A percentile compares a stretch with the other conserved stretches of the same genome.
These are phyloP conservation scores for Luperina nickerlii DNA, from an alignment of 2,888 invertebrate genomes.

Conservation along the genomic window DNA sequence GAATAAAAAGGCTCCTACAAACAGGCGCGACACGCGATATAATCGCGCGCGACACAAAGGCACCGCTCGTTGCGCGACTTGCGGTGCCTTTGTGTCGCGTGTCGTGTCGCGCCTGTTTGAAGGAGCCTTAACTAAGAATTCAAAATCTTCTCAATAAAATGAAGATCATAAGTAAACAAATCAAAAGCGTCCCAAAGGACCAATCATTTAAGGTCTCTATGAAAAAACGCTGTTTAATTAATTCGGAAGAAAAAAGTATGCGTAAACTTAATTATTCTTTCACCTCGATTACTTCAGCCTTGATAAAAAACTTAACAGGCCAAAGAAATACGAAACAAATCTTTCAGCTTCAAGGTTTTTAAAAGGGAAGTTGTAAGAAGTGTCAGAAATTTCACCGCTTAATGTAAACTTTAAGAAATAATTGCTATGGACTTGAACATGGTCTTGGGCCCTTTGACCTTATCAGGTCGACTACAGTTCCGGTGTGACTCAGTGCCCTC, in stretches of 20 bases:
- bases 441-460: constrained; percentile 60
- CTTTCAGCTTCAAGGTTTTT: constrained; percentile 35
- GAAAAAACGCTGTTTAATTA: neutral
- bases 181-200: neutral
- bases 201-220: neutral
- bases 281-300: constrained; percentile 12
- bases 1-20: too few species aligned
- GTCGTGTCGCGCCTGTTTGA: too few species aligned
- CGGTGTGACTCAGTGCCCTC: constrained; percentile 61
- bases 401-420: constrained; percentile 45
- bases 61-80: too few species aligned
- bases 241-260: neutral
- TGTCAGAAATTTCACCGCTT: constrained; percentile 52
- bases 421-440: constrained; percentile 57
- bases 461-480: constrained; percentile 54
- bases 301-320: constrained; percentile 12
- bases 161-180: neutral
- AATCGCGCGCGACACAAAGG: too few species aligned
- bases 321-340: constrained; percentile 29
- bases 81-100: too few species aligned
- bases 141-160: neutral
- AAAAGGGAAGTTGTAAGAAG: constrained; percentile 54
- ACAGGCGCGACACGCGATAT: too few species aligned
- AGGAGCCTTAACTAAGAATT: too few species aligned
- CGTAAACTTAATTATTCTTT: neutral